phyloP scores from a whole-genome alignment of 2,888 invertebrate genomes.

The Drosophila affinis region DNA sequence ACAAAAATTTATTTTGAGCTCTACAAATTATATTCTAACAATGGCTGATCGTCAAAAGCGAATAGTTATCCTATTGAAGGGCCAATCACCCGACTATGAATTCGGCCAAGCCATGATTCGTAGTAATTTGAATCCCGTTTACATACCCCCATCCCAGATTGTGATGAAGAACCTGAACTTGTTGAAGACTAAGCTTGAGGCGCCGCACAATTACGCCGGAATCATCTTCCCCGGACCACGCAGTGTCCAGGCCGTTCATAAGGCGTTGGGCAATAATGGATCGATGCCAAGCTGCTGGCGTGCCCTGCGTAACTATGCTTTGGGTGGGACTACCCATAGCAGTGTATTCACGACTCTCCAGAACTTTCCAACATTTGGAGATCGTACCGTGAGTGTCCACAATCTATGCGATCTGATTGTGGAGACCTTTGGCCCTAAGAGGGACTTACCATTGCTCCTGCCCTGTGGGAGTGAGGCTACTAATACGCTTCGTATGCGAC shows the following conservation, averaged over 20 bases:
- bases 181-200: conserved; percentile 21
- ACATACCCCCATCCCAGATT: conserved; percentile 21
- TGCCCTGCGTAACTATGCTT: conserved; percentile 32
- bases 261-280: conserved; percentile 18
- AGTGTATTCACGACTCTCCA: conserved; percentile 13
- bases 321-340: conserved; percentile 29
- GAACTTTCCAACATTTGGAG: conserved; percentile 31
- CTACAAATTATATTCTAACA: neutral
- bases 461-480: conserved; percentile 39
- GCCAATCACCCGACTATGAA: conserved; percentile 11
- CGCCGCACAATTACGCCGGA: conserved; percentile 41
- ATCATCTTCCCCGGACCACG: conserved; percentile 33
- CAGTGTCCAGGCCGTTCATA: conserved; percentile 36
- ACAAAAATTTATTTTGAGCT: neutral
- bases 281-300: conserved; percentile 39
- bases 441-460: conserved; percentile 38
- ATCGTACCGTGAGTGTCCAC: conserved; percentile 27
- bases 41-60: conserved; percentile 23
- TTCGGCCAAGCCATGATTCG: conserved; percentile 14
- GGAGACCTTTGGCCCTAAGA: conserved; percentile 36
- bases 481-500: conserved; percentile 27
- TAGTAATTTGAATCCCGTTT: conserved; percentile 31
- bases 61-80: conserved; percentile 30
- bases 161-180: conserved; percentile 33
- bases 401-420: conserved; percentile 43